A percentile compares a stretch with the other conserved stretches of the same genome.
These are phyloP conservation scores for Ardeotis arabs DNA, from an alignment of 2,113 vertebrate species.

Conservation along the genomic window DNA sequence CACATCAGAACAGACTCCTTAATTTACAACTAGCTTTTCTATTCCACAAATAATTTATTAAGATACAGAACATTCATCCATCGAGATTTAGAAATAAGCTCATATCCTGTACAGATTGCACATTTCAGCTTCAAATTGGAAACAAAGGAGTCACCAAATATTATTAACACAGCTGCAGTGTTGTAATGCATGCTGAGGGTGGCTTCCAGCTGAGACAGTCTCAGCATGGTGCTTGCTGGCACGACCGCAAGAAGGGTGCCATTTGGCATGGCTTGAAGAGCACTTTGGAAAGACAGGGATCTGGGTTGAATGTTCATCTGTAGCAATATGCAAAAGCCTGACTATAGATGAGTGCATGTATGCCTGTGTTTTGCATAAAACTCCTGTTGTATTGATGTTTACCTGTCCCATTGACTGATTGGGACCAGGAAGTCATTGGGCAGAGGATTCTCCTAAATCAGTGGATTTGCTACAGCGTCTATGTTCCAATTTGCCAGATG, in stretches of 20 bases:
- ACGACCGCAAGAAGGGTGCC: neutral
- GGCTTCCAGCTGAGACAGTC: conserved; percentile 26
- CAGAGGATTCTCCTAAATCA: neutral
- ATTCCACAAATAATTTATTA: conserved; percentile 69
- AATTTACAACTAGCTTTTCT: conserved; percentile 47
- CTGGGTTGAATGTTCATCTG: neutral
- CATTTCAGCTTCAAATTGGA: conserved; percentile 37
- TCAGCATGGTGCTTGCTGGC: neutral
- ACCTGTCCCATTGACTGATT: neutral
- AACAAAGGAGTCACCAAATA: conserved; percentile 58
- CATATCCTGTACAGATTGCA: conserved; percentile 46
- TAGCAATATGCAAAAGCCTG: neutral
- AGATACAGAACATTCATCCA: conserved; percentile 58
- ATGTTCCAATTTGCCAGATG: neutral
- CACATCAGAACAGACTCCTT: neutral
- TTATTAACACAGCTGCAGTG: conserved; percentile 54
- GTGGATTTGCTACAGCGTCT: neutral
- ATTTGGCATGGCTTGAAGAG: neutral
- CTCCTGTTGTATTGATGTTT: neutral
- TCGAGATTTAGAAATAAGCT: conserved; percentile 49
- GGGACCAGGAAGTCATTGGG: accelerated
- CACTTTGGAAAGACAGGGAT: neutral
- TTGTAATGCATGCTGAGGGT: conserved; percentile 36
- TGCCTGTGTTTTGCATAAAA: neutral
- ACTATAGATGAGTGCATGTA: neutral